Percentiles rank a stretch among this genome's conserved stretches.
phyloP scores from a whole-genome alignment of 2,888 invertebrate species.

The Oeneis ivallda region DNA sequence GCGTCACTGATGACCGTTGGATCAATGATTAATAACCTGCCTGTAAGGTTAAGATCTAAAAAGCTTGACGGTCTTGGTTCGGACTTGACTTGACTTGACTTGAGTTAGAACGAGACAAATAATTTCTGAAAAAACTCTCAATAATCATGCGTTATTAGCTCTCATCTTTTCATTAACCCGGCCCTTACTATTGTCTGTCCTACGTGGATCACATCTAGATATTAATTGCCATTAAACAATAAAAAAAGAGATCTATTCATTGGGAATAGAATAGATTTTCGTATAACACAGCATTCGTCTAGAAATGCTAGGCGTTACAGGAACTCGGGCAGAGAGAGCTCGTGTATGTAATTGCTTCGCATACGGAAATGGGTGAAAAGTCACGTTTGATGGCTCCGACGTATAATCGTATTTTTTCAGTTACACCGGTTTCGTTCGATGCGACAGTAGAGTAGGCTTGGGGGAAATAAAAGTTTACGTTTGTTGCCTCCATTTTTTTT shows the following conservation, averaged over 20 bases:
- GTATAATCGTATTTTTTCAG: constrained; percentile 50
- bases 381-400: constrained; percentile 50
- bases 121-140: too few relatives aligned
- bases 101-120: too few relatives aligned
- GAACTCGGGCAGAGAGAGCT: constrained; percentile 42
- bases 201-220: constrained; percentile 33
- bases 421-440: constrained; percentile 45
- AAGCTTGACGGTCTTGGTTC: too few relatives aligned
- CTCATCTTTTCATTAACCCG: background rate
- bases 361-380: constrained; percentile 59
- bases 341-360: constrained; percentile 62
- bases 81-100: too few relatives aligned
- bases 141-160: background rate
- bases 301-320: constrained; percentile 44
- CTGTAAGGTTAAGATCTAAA: too few relatives aligned
- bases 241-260: constrained; percentile 31
- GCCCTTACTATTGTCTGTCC: constrained; percentile 33
- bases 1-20: too few relatives aligned
- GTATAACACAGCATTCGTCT: constrained; percentile 33
- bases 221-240: constrained; percentile 25
- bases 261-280: constrained; percentile 32
- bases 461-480: constrained; percentile 15
- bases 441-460: constrained; percentile 36
- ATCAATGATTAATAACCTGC: too few relatives aligned
- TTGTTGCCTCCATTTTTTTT: background rate